Evolutionary conservation across 2,888 invertebrate species (phyloP), one percentile per base, ranked within the genome.

Genomic region (Furcula furcula): DNA sequence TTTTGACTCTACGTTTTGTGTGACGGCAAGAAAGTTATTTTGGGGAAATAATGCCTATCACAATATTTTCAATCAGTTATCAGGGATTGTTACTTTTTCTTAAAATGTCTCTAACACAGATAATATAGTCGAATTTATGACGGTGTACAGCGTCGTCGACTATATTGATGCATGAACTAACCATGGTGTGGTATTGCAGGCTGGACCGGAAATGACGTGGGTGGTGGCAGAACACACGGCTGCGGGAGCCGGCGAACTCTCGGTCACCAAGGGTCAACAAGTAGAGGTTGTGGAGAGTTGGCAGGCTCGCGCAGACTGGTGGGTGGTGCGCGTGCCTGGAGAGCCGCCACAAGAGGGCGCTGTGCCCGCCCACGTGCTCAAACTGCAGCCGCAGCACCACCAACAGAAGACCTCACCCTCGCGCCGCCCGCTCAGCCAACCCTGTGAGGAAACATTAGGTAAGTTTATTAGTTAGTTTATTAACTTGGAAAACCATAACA

Each of bases 181-280:
- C 13, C 25, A 13, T 5, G 14, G 7, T 16, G 45, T 27, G 59
- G 48, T 51, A 50, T 89, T 83, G 16, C 88, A 95, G 94, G 93
- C 94, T 60, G 94, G 93, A 36, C 92, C 94, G 46, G 97, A 97
- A 78, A 94, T 96, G 92, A 96, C 96, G 40, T 96, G 96, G 96
- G 96, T 97, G 60, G 92, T 97, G 36, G 94, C 94, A 48, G 97
- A 98, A 76, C 95, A 95, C 77, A 88, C 90, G 14, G 93, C 95
- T n/a, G 90, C 94, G 7, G 93, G 93, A 51, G 89, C 93, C 28
- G 93, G 94, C 35, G 97, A 98, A 80, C 81, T 98, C 59, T 93
- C 93, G 33, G 97, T 98, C 26, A 90, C 91, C 46, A 96, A 97
- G 76, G 98, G 98, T 13, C 97, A 97, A 84, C 97, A 97, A 83